phyloP scores from a whole-genome alignment of 2,888 invertebrate species.

The Habrosyne pyritoides region DNA sequence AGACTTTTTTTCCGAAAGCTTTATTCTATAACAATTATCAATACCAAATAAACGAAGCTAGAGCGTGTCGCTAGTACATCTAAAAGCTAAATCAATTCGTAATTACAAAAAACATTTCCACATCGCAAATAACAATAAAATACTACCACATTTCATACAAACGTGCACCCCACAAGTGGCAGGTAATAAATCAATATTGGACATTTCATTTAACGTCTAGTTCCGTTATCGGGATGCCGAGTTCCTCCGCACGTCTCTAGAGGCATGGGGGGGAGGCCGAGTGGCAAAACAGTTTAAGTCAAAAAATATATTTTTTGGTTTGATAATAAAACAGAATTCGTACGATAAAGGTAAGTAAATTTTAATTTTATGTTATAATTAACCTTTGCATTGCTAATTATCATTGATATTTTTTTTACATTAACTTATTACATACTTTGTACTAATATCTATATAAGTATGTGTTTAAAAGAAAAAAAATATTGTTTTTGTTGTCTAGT shows the following conservation, averaged over 20 bases:
- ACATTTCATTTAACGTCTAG: constrained; percentile 48
- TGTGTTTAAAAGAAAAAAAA: too few species aligned
- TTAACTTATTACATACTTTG: too few species aligned
- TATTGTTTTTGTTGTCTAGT: too few species aligned
- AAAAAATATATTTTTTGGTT: constrained; percentile 15
- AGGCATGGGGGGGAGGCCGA: constrained; percentile 12
- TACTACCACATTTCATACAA: background rate
- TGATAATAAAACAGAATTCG: background rate
- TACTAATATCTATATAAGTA: too few species aligned
- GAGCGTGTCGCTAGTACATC: too few species aligned
- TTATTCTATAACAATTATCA: too few species aligned
- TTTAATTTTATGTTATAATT: too few species aligned
- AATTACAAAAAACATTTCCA: background rate
- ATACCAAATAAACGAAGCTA: too few species aligned
- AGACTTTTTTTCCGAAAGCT: too few species aligned
- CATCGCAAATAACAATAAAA: background rate
- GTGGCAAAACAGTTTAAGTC: constrained; percentile 17
- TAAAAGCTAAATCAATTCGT: background rate
- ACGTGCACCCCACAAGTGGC: constrained; percentile 20
- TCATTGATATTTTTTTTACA: too few species aligned
- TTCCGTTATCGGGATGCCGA: constrained; percentile 24
- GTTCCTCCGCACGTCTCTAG: constrained; percentile 18
- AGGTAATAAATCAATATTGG: constrained; percentile 47
- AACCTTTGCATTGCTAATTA: too few species aligned
- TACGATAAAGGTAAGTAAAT: too few species aligned